Base-by-base conservation (phyloP, 2,113 vertebrate genomes). In the Leuciscus idus region DNA sequence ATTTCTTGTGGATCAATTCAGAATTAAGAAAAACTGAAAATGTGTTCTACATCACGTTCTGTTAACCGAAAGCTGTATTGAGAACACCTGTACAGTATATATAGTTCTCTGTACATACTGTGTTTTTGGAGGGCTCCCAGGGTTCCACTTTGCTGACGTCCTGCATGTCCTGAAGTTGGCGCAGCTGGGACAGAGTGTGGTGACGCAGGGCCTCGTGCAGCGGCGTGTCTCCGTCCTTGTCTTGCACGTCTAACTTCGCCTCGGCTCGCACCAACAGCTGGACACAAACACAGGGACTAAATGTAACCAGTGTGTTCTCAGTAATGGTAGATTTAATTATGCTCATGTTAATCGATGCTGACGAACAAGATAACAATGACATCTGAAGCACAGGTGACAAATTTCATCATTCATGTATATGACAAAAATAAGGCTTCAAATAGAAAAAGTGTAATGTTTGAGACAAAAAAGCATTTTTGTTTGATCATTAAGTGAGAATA, bases 71-170 rank as follows among this genome's bases (percentile, higher is more conserved):
- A 39, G 26, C 43, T 75, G 43, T 43, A 72, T 12, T 72, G 36
- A 72, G 15, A 64, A 28, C 30, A 43, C 33, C 7, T 59, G 52
- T n/a, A 9, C 1, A 2, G 7, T 33, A n/a, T 39, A 76, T 19
- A 55, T 9, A n/a, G n/a, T 4, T 36, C 83, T 84, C 68, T 73
- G 19, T 89, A 93, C 93, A 92, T 95, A 99, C 98, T 89, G 98
- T 99, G 95, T 99, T 99, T 95, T 99, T 99, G 89, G 98, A 99
- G 70, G 98, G 98, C 91, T 99, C 98, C 98, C 98, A 99, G 88
- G 97, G 96, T 92, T 99, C 98, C 76, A 99, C 98, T 93, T 99
- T 99, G 92, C 98, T 98, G 92, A 99, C 98, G 89, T 99, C 98
- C 93, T 99, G 98, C 98, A 99, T 99, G 90, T 99, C 98, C 93